phyloP scores from a whole-genome alignment of 1,140 invertebrate species.

The Zaprionus taronus region DNA sequence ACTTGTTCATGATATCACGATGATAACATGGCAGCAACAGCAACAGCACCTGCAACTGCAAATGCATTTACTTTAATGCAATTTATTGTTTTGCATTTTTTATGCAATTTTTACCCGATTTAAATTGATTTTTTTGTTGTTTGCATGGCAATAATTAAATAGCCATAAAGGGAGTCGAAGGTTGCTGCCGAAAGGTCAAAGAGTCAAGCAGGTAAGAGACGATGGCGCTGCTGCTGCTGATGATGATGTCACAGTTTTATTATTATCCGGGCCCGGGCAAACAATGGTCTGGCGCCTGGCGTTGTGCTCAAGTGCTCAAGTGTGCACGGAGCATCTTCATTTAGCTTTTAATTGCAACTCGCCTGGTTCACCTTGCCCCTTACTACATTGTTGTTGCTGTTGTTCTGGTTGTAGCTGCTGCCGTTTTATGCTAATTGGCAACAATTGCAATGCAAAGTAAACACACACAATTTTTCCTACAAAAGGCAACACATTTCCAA shows the following conservation, averaged over 20 bases:
- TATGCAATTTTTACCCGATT: slow-evolving; percentile 11
- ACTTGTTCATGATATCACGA: slow-evolving; percentile 1
- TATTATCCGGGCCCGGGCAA: slow-evolving; percentile 53
- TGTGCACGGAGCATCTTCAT: slow-evolving; percentile 63
- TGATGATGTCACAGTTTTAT: slow-evolving; percentile 68
- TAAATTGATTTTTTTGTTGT: slow-evolving; percentile 45
- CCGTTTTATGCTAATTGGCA: slow-evolving; percentile 71
- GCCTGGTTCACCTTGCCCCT: slow-evolving; percentile 68
- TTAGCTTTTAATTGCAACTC: slow-evolving; percentile 71
- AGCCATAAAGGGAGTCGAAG: slow-evolving; percentile 62
- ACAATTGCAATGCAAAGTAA: slow-evolving; percentile 60
- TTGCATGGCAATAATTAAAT: slow-evolving; percentile 56
- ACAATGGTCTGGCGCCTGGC: slow-evolving; percentile 51
- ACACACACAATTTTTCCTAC: slow-evolving; percentile 59
- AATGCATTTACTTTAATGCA: slow-evolving; percentile 7
- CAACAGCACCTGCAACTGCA: not conserved
- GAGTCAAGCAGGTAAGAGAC: slow-evolving; percentile 46
- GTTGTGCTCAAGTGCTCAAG: not conserved
- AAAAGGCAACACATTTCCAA: slow-evolving; percentile 58
- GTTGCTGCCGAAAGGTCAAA: slow-evolving; percentile 63
- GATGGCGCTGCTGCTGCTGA: not conserved
- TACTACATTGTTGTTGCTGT: slow-evolving; percentile 11
- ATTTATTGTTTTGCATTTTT: slow-evolving; percentile 10
- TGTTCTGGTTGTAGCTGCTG: slow-evolving; percentile 29
- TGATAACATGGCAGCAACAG: not conserved